Evolutionary conservation across 1,140 invertebrate genomes (phyloP).

Genomic region (Penaeus japonicus): DNA sequence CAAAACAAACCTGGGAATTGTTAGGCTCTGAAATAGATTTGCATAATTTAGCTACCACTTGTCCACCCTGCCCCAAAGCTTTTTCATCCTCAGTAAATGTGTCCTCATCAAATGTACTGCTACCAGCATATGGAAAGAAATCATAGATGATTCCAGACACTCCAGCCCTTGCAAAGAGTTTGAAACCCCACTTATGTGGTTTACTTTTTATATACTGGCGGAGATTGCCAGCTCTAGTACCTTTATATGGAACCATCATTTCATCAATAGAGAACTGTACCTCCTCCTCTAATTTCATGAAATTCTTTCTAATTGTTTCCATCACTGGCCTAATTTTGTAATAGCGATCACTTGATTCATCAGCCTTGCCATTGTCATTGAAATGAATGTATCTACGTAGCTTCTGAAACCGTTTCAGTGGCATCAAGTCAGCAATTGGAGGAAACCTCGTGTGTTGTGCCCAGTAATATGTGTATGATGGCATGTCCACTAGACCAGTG

Average conservation of each 20-base stretch:
- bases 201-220: conserved; percentile 13
- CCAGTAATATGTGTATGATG: not conserved
- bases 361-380: not conserved
- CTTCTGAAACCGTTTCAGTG: not conserved
- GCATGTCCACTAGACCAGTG: not conserved
- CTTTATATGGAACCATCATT: not conserved
- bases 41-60: not conserved
- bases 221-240: not conserved
- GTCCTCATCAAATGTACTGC: not conserved
- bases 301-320: not conserved
- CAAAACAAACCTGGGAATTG: not conserved
- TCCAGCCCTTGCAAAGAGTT: not conserved
- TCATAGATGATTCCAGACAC: not conserved
- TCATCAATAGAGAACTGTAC: not conserved
- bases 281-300: not conserved
- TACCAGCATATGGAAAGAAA: not conserved
- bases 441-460: not conserved
- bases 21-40: not conserved
- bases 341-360: not conserved
- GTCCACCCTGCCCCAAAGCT: not conserved
- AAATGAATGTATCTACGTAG: not conserved
- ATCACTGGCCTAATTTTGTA: not conserved
- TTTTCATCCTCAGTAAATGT: not conserved
- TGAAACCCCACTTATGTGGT: not conserved
- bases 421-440: not conserved